These are phyloP conservation scores for Apamea epomidion DNA, from an alignment of 2,888 invertebrate genomes.

Conservation along the genomic window DNA sequence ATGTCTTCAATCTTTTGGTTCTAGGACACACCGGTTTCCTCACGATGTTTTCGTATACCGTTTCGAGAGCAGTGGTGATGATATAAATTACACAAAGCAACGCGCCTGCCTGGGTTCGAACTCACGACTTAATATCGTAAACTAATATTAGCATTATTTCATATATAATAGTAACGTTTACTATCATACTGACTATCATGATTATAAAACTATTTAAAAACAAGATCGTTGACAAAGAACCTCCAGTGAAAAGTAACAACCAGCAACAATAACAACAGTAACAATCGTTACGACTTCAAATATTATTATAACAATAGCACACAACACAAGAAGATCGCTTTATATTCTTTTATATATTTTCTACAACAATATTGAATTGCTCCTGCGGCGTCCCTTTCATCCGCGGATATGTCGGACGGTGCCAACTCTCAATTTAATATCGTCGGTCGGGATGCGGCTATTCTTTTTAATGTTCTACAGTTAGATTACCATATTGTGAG, in stretches of 20 bases:
- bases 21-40: no score
- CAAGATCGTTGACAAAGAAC: background rate
- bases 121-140: no score
- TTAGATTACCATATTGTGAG: slow-evolving; percentile 43
- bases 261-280: no score
- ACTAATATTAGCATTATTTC: no score
- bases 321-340: slow-evolving; percentile 12
- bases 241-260: background rate
- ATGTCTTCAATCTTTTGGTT: no score
- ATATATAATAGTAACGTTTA: background rate
- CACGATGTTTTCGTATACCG: no score
- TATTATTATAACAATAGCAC: background rate
- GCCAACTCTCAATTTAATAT: slow-evolving; percentile 44
- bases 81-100: no score
- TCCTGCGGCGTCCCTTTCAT: slow-evolving; percentile 18
- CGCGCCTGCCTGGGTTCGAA: no score
- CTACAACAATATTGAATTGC: slow-evolving; percentile 15
- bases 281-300: background rate
- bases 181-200: background rate
- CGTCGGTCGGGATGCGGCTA: slow-evolving; percentile 3
- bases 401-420: slow-evolving; percentile 7
- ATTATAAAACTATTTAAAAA: background rate
- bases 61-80: no score
- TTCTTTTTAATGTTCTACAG: slow-evolving; percentile 37
- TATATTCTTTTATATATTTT: slow-evolving; percentile 27